These are phyloP conservation scores for Cephus nigrinus DNA, from an alignment of 2,888 invertebrate species.

Conservation along the genomic window DNA sequence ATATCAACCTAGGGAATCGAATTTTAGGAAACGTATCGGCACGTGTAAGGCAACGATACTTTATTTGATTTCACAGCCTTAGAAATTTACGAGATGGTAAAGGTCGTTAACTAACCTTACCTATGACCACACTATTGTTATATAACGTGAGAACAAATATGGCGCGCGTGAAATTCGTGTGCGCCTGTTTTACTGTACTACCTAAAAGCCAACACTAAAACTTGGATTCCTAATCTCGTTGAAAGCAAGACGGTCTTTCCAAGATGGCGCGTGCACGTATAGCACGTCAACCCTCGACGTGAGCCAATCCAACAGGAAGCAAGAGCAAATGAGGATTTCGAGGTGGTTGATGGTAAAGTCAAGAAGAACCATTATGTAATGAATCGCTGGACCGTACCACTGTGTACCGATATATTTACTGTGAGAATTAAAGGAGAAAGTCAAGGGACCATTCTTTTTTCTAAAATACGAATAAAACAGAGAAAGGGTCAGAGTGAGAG, in stretches of 20 bases:
- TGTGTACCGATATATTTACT: neutral
- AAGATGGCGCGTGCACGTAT: slow-evolving; percentile 16
- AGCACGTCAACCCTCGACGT: neutral
- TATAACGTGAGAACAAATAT: neutral
- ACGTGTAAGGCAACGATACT: neutral
- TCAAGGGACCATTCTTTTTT: neutral
- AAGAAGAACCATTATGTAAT: neutral
- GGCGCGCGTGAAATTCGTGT: neutral
- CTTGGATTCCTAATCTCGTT: slow-evolving; percentile 57
- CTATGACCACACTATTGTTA: neutral
- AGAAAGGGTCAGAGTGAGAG: neutral
- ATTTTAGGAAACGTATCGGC: neutral
- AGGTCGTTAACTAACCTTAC: neutral
- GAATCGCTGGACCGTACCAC: neutral
- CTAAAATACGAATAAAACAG: neutral
- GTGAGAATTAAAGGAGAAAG: neutral
- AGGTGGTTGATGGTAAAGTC: neutral
- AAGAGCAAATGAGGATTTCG: neutral
- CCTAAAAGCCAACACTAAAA: slow-evolving; percentile 30
- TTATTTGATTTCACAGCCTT: neutral
- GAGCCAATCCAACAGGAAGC: neutral
- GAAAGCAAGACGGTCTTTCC: slow-evolving; percentile 54
- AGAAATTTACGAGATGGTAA: neutral
- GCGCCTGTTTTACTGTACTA: neutral
- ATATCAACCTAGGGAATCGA: neutral